phyloP scores from a whole-genome alignment of 2,888 invertebrate genomes.

The Antheraea assamensis region DNA sequence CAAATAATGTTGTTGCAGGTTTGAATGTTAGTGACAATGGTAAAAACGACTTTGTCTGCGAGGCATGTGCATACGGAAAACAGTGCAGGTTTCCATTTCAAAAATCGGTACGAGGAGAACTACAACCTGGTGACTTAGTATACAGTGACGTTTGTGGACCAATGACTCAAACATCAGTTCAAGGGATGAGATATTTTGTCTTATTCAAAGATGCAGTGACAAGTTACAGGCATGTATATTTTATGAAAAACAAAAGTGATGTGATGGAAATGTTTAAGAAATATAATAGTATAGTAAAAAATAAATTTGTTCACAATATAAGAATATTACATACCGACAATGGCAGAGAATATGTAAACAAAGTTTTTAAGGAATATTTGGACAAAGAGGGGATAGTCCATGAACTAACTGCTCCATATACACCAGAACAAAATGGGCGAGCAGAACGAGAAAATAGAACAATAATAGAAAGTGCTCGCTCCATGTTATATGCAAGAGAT shows the following conservation, averaged over 20 bases:
- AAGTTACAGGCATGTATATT: slow-evolving; percentile 36
- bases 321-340: slow-evolving; percentile 37
- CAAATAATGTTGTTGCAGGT: slow-evolving; percentile 27
- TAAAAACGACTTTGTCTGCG: slow-evolving; percentile 26
- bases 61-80: slow-evolving; percentile 36
- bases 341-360: slow-evolving; percentile 27
- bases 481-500: slow-evolving; percentile 40
- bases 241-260: slow-evolving; percentile 37
- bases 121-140: slow-evolving; percentile 31
- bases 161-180: slow-evolving; percentile 29
- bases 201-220: slow-evolving; percentile 38
- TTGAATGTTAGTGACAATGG: slow-evolving; percentile 23
- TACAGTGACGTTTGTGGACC: slow-evolving; percentile 39
- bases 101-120: slow-evolving; percentile 28
- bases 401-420: slow-evolving; percentile 41
- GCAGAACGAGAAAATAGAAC: slow-evolving; percentile 45
- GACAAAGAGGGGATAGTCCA: slow-evolving; percentile 35
- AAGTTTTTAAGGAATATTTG: slow-evolving; percentile 31
- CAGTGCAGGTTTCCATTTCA: slow-evolving; percentile 32
- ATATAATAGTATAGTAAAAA: slow-evolving; percentile 33
- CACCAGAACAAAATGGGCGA: slow-evolving; percentile 44
- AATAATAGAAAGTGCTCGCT: slow-evolving; percentile 39
- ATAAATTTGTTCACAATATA: slow-evolving; percentile 32
- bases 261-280: slow-evolving; percentile 33
- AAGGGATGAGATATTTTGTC: slow-evolving; percentile 35